phyloP scores from a whole-genome alignment of 1,140 invertebrate genomes.

The Drosophila subobscura region DNA sequence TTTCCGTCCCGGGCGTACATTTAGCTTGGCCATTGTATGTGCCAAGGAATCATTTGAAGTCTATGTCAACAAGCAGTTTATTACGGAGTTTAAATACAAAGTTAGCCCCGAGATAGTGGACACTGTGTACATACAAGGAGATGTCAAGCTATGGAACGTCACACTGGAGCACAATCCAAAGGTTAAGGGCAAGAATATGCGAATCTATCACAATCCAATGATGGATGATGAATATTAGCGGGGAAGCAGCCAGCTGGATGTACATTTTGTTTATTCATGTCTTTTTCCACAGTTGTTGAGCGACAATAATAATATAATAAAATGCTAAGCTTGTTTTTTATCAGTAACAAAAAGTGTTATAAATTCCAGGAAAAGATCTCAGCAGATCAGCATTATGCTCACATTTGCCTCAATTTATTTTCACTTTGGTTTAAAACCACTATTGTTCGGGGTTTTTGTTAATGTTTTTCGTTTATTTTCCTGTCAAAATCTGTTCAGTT shows the following conservation, averaged over 20 bases:
- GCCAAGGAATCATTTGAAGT: constrained; percentile 78
- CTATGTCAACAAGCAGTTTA: constrained; percentile 83
- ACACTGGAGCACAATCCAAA: constrained; percentile 62
- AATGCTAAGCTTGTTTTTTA: constrained; percentile 14
- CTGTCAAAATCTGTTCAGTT: constrained; percentile 33
- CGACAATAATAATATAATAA: constrained; percentile 61
- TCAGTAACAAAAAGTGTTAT: not conserved
- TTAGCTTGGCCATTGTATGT: constrained; percentile 82
- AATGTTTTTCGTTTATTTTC: not conserved
- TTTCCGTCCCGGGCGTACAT: constrained; percentile 83
- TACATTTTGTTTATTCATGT: constrained; percentile 9
- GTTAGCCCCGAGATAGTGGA: constrained; percentile 72
- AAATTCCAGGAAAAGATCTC: too few species aligned
- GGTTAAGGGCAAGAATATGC: constrained; percentile 58
- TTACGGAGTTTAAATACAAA: constrained; percentile 83
- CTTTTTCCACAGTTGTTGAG: constrained; percentile 30
- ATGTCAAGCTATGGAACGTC: constrained; percentile 82
- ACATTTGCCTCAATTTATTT: too few species aligned
- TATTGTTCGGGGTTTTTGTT: too few species aligned
- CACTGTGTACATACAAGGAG: constrained; percentile 84
- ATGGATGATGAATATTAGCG: constrained; percentile 47
- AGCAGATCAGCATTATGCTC: too few species aligned
- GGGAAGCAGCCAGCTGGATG: not conserved
- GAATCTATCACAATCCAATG: constrained; percentile 71
- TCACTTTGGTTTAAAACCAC: too few species aligned